Percentiles rank a stretch among this genome's conserved stretches.
These are phyloP conservation scores for Chrysomallon squamiferum DNA, from an alignment of 1,140 invertebrate genomes.

Conservation along the genomic window DNA sequence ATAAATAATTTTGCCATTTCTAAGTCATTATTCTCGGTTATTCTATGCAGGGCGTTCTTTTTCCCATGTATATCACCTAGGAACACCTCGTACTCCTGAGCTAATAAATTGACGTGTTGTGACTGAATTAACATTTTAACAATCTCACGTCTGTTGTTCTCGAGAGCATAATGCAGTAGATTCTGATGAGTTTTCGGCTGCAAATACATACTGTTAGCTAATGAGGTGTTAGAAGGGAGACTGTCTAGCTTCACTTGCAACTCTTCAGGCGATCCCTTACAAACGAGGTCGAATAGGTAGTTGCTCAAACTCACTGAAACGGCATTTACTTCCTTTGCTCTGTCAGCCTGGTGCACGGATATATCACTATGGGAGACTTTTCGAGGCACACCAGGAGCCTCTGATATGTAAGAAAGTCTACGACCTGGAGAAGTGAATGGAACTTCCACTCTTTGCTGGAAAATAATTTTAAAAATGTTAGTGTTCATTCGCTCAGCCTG, in stretches of 20 bases:
- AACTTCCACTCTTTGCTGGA: neutral
- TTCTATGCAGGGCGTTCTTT: slow-evolving; percentile 42
- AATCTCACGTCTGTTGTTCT: slow-evolving; percentile 19
- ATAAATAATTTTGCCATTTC: slow-evolving; percentile 35
- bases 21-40: slow-evolving; percentile 40
- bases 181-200: slow-evolving; percentile 32
- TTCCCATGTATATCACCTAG: slow-evolving; percentile 25
- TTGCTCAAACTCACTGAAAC: neutral
- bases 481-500: no score
- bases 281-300: neutral
- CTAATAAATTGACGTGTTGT: slow-evolving; percentile 20
- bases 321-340: neutral
- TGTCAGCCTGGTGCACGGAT: neutral
- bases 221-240: neutral
- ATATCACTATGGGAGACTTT: neutral
- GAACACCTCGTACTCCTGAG: slow-evolving; percentile 24
- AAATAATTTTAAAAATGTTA: neutral
- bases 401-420: neutral
- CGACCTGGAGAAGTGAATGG: neutral
- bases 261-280: neutral
- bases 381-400: neutral
- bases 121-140: slow-evolving; percentile 25
- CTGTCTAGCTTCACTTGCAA: neutral
- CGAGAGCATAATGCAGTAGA: slow-evolving; percentile 38
- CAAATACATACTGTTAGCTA: slow-evolving; percentile 4